Percentiles rank a stretch among this genome's conserved stretches.
phyloP scores from a whole-genome alignment of 2,797 vertebrate species.

The Trachurus trachurus region DNA sequence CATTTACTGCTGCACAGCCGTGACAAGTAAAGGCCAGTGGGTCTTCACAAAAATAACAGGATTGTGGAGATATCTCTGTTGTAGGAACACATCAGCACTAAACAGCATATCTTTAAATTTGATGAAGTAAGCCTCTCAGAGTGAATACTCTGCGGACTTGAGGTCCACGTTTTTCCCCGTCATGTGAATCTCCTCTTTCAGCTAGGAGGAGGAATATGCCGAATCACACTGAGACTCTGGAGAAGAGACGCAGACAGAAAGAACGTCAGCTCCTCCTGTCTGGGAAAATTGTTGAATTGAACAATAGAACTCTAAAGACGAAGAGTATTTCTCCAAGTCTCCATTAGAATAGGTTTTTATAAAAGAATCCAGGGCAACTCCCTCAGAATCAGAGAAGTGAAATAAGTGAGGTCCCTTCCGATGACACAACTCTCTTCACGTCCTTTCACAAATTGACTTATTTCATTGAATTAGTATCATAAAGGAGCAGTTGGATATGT shows the following conservation, averaged over 20 bases:
- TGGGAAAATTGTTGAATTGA: neutral
- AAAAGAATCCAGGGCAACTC: neutral
- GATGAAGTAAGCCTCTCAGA: neutral
- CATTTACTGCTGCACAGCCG: too few species aligned
- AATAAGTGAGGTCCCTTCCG: too few species aligned
- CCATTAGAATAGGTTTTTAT: too few species aligned
- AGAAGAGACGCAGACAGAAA: neutral
- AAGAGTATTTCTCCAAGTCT: neutral
- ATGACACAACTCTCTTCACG: neutral
- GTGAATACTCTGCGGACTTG: neutral
- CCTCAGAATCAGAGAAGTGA: neutral
- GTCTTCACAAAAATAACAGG: neutral
- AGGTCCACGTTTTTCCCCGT: neutral
- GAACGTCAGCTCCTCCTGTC: conserved; percentile 16
- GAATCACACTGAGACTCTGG: neutral
- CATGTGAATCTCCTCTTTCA: neutral
- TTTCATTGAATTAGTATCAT: neutral
- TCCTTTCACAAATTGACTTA: too few species aligned
- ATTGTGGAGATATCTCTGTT: neutral
- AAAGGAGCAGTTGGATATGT: neutral
- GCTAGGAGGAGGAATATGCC: neutral
- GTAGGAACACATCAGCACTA: neutral
- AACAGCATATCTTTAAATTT: neutral
- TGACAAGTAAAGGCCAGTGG: too few species aligned
- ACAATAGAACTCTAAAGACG: neutral